Conservation (phyloP, 2,888 invertebrate species). For the Lagria hirta region DNA sequence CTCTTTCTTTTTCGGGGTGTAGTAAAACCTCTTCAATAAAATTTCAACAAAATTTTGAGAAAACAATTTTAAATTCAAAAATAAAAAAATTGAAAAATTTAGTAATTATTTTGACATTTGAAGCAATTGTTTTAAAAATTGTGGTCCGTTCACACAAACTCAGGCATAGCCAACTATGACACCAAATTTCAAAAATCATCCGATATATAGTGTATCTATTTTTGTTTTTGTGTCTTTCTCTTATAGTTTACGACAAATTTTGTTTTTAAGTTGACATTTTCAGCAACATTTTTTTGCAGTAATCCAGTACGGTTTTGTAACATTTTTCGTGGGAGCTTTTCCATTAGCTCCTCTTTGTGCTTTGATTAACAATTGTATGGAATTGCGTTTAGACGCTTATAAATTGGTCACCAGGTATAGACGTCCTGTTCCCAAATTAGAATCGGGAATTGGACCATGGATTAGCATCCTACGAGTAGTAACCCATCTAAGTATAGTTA, state of each 20-base stretch:
- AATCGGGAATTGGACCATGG: constrained; percentile 41
- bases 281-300: constrained; percentile 50
- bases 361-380: constrained; percentile 63
- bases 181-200: too few species aligned
- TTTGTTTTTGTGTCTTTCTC: background rate
- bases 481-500: constrained; percentile 38
- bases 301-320: constrained; percentile 66
- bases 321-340: constrained; percentile 65
- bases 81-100: too few species aligned
- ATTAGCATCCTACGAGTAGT: constrained; percentile 40
- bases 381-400: constrained; percentile 52
- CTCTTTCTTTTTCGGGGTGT: too few species aligned
- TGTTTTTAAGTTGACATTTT: constrained; percentile 1
- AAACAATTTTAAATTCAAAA: too few species aligned
- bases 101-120: too few species aligned
- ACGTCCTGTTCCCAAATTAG: constrained; percentile 37
- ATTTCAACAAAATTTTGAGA: too few species aligned
- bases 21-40: too few species aligned
- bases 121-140: too few species aligned
- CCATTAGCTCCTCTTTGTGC: constrained; percentile 67
- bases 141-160: too few species aligned
- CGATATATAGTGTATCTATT: too few species aligned
- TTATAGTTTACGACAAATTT: background rate
- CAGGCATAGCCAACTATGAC: too few species aligned
- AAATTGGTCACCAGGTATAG: constrained; percentile 35